Evolutionary conservation across 2,113 vertebrate species (phyloP), one percentile per base, ranked within the genome.

Genomic region (Cnemophilus loriae): DNA sequence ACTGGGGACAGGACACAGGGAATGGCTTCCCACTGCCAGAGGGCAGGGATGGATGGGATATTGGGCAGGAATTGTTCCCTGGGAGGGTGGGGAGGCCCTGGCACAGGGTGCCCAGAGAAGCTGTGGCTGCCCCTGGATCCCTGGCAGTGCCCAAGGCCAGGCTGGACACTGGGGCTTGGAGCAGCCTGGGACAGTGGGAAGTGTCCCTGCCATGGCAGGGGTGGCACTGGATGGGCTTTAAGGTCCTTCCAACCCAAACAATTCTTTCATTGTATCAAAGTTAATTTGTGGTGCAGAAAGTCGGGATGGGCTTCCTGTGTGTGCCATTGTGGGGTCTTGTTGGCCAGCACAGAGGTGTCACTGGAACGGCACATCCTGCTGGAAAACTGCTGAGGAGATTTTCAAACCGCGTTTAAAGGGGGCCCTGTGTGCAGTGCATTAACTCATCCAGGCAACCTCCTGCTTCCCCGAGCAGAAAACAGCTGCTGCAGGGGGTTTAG

Each of bases 181-280:
- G 26, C 32, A 35, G 0, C 33, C 49, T 73, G 86, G 59, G 32
- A 5, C 18, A 22, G 32, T 35, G 67, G 32, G 1, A 57, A 35
- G 32, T 49, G 76, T 73, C 67, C 76, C 50, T 56, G 50, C 24
- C 73, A 22, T 12, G 63, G 44, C 53, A 8, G 57, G 21, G 23
- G 3, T 56, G 56, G 41, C 1, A 21, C 10, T 9, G n/a, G 16
- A 0, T 2, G 55, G 28, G 7, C 0, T 64, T 27, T 42, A 1
- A 22, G 3, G 2, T 57, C 44, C 10, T 28, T 1, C 22, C 44
- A 16, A 23, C 22, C 37, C 76, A 73, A 37, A 33, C 23, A 12
- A 17, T 24, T 42, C 71, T 44, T 27, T 27, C 44, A 15, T 5
- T 24, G 33, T 8, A 2, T 33, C 68, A 20, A 42, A 47, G 16